Conservation (phyloP, 2,888 invertebrate genomes). For the Lepidonotus clava region DNA sequence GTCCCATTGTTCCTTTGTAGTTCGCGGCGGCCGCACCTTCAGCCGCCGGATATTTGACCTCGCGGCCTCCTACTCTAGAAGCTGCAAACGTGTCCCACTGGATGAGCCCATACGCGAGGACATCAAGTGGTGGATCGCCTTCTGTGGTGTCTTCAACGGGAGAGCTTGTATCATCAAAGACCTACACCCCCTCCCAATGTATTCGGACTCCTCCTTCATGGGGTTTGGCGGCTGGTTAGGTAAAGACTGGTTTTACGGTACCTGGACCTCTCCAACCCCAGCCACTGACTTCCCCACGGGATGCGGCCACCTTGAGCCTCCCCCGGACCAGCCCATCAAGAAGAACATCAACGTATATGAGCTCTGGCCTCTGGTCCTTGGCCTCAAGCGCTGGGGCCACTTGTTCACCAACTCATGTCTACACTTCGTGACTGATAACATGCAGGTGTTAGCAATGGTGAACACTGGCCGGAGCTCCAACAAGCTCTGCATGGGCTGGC, state of each 20-base stretch:
- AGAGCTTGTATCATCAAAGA: neutral
- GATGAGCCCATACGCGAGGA: neutral
- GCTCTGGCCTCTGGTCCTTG: neutral
- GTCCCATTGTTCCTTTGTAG: neutral
- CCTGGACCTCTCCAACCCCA: neutral
- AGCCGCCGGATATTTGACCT: neutral
- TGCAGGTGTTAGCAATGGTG: slow-evolving; percentile 23
- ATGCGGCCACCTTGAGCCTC: neutral
- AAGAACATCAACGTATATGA: neutral
- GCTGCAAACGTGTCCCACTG: neutral
- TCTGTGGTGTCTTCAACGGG: too few relatives aligned
- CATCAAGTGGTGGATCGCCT: neutral
- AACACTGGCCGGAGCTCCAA: neutral
- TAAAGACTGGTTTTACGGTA: neutral
- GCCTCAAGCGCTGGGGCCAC: neutral
- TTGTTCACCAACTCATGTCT: neutral
- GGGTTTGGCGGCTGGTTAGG: neutral
- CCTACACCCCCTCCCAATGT: neutral
- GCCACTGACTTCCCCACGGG: too few relatives aligned
- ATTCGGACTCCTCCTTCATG: neutral
- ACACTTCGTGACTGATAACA: neutral
- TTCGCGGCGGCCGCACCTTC: neutral
- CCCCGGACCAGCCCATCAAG: neutral
- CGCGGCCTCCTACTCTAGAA: neutral
- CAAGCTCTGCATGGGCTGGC: neutral